These are phyloP conservation scores for Drosophila lacertosa DNA, from an alignment of 1,140 invertebrate genomes.

Conservation along the genomic window DNA sequence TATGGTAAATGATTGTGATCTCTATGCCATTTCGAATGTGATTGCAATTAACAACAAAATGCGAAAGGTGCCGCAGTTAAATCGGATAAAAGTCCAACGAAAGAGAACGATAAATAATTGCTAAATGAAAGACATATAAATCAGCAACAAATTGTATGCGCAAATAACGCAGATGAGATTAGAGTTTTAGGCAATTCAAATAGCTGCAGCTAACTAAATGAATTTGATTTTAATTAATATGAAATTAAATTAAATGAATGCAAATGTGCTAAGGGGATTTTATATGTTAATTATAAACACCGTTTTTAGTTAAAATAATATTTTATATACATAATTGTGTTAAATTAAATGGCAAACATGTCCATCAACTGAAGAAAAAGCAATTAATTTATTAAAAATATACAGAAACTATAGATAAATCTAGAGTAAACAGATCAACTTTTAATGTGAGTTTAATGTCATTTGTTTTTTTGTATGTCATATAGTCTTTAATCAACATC, in stretches of 20 bases:
- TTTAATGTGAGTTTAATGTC: background rate
- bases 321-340: too few relatives aligned
- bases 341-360: too few relatives aligned
- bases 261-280: too few relatives aligned
- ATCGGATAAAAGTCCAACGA: constrained; percentile 15
- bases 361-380: too few relatives aligned
- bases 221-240: background rate
- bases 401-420: background rate
- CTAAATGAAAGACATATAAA: constrained; percentile 7
- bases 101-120: constrained; percentile 3
- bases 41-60: constrained; percentile 45
- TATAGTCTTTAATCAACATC: too few relatives aligned
- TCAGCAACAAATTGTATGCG: background rate
- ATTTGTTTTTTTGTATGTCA: too few relatives aligned
- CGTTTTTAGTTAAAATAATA: too few relatives aligned
- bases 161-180: background rate
- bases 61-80: constrained; percentile 9
- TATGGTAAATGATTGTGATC: constrained; percentile 70
- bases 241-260: background rate
- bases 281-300: too few relatives aligned
- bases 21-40: constrained; percentile 31
- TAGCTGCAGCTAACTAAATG: background rate
- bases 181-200: background rate
- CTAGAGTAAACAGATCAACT: too few relatives aligned
- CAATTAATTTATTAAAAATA: background rate